Percentiles rank a stretch among this genome's conserved stretches.
Conservation (phyloP, 2,113 vertebrate species). For the Sinocyclocheilus anophthalmus region DNA sequence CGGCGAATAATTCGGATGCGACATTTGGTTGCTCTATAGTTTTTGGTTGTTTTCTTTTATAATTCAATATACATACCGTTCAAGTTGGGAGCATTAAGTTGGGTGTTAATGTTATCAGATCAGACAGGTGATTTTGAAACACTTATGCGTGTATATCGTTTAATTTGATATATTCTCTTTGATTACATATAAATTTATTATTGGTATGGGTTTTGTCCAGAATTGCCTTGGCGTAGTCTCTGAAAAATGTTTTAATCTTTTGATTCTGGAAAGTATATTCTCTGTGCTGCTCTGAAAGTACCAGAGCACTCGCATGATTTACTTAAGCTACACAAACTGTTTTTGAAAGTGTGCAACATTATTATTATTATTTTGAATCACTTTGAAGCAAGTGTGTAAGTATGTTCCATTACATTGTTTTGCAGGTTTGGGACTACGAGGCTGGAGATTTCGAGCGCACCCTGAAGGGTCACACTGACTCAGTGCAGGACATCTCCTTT, state of each 20-base stretch:
- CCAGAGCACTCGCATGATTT: neutral
- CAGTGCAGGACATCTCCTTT: conserved; percentile 99
- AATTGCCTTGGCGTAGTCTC: neutral
- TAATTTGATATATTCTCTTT: neutral
- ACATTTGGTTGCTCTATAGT: too few relatives aligned
- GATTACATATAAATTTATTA: neutral
- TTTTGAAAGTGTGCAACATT: neutral
- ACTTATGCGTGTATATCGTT: neutral
- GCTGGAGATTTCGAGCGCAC: conserved; percentile 98
- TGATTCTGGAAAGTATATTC: neutral
- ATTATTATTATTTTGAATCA: neutral
- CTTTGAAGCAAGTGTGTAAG: neutral
- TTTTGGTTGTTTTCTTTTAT: too few relatives aligned
- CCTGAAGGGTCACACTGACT: conserved; percentile 98
- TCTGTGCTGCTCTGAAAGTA: neutral
- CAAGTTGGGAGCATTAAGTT: too few relatives aligned
- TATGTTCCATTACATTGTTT: conserved; percentile 8
- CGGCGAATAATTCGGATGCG: too few relatives aligned
- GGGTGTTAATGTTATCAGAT: too few relatives aligned
- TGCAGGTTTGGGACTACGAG: conserved; percentile 98
- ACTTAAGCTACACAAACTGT: neutral
- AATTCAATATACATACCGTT: too few relatives aligned
- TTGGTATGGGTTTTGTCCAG: neutral
- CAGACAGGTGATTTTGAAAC: neutral
- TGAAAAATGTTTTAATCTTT: neutral